phyloP scores from a whole-genome alignment of 2,888 invertebrate genomes.

The Nemapogon koenigi region DNA sequence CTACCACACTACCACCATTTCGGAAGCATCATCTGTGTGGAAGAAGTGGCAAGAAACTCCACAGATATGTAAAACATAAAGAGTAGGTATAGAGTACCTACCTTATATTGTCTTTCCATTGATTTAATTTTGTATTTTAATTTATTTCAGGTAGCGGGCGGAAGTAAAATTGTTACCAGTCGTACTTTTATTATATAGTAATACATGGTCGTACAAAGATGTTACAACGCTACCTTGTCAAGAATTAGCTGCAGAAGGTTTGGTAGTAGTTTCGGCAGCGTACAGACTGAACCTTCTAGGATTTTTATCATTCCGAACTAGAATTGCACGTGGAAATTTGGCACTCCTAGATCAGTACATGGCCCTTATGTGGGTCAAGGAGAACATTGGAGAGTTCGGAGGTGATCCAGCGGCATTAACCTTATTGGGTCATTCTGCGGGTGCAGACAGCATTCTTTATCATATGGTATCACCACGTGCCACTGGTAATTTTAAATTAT shows the following conservation, averaged over 20 bases:
- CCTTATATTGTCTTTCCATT: no score
- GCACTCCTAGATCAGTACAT: conserved; percentile 86
- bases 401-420: conserved; percentile 83
- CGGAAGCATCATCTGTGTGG: no score
- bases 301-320: conserved; percentile 65
- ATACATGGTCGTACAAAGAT: conserved; percentile 62
- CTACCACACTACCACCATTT: no score
- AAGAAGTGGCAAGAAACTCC: no score
- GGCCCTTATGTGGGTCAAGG: conserved; percentile 77
- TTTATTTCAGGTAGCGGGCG: conserved; percentile 43
- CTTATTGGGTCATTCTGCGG: conserved; percentile 82
- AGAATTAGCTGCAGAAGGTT: conserved; percentile 73
- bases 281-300: conserved; percentile 76
- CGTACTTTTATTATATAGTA: conserved; percentile 73
- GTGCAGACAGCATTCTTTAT: conserved; percentile 72
- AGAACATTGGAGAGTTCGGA: conserved; percentile 80
- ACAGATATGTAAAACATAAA: no score
- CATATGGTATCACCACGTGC: conserved; percentile 73
- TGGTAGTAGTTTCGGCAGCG: conserved; percentile 73
- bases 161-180: conserved; percentile 68
- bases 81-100: no score
- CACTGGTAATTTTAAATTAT: conserved; percentile 42
- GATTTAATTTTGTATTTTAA: no score
- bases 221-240: conserved; percentile 67
- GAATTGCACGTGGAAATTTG: conserved; percentile 78